phyloP scores from a whole-genome alignment of 2,888 invertebrate species.

The Netelia melanura region DNA sequence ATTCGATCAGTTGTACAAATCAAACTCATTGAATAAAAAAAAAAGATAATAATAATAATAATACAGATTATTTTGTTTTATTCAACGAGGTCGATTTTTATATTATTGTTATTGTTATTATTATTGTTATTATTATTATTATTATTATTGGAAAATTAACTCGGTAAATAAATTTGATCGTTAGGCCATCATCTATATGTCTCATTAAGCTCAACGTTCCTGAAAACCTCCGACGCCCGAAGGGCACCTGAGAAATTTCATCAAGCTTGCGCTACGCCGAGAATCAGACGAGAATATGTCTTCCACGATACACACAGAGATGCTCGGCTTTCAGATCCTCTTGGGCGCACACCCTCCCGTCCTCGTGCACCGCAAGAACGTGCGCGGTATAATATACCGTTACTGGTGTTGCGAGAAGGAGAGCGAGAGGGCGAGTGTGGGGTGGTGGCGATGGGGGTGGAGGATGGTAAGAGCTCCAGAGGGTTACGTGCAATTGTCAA shows the following conservation, averaged over 20 bases:
- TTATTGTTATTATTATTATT: too few relatives aligned
- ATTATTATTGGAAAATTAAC: too few relatives aligned
- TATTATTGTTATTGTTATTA: too few relatives aligned
- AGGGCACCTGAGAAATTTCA: constrained; percentile 53
- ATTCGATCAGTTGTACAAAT: too few relatives aligned
- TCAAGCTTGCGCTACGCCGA: constrained; percentile 49
- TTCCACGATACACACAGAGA: not conserved
- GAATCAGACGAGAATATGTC: constrained; percentile 45
- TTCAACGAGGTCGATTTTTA: too few relatives aligned
- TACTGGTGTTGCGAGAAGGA: not conserved
- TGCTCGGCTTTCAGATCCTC: not conserved
- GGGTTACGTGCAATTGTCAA: constrained; percentile 57
- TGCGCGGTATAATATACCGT: not conserved
- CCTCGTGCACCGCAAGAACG: not conserved
- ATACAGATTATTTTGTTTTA: too few relatives aligned
- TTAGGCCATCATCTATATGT: not conserved
- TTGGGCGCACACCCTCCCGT: not conserved
- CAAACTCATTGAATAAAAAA: too few relatives aligned
- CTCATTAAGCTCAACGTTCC: not conserved
- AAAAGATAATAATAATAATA: too few relatives aligned
- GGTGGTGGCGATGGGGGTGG: not conserved
- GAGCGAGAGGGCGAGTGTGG: not conserved
- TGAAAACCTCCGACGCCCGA: not conserved
- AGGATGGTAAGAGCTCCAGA: not conserved
- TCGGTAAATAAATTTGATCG: too few relatives aligned